Evolutionary conservation across 2,888 invertebrate genomes (phyloP), one percentile per base, ranked within the genome.

Genomic region (Diabrotica balteata): DNA sequence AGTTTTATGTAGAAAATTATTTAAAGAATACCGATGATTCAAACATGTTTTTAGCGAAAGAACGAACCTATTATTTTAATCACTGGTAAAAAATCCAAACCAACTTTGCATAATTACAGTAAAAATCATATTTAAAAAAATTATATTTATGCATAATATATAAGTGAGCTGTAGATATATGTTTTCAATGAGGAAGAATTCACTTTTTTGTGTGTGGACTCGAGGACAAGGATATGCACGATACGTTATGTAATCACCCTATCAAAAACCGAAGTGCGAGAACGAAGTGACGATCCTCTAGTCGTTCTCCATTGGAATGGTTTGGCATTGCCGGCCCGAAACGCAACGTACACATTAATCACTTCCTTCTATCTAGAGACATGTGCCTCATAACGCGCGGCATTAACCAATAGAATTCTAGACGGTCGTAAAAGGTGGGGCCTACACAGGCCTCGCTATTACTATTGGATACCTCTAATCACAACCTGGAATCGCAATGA

Each of bases 341-440:
- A 57, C 52, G 64, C 52, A 59, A 55, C 57, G 55, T 54, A 49
- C 55, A 64, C 72, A 70, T 75, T 76, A 76, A 75, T 76, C 75
- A 76, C 74, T 72, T 76, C 75, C 73, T 75, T 70, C 73, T 75
- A 73, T 74, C 75, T 72, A 68, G 64, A 68, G 73, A 75, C 75
- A 74, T 76, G 75, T 77, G 78, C 74, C 68, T 75, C 72, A 73
- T 75, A 75, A 75, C 75, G 72, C 42, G 55, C 70, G 59, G 69
- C 71, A 68, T 72, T 75, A 68, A 47, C 80, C 80, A 80, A 80
- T 80, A 76, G 78, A 77, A 78, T 70, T 75, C 71, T 75, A 75
- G 78, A 73, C 67, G 64, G 75, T 73, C 68, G 75, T 75, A 69
- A 78, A 76, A 80, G 80, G 79, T 74, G 80, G 79, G 71, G 80